phyloP scores from a whole-genome alignment of 2,113 vertebrate genomes.

The Lepisosteus oculatus region DNA sequence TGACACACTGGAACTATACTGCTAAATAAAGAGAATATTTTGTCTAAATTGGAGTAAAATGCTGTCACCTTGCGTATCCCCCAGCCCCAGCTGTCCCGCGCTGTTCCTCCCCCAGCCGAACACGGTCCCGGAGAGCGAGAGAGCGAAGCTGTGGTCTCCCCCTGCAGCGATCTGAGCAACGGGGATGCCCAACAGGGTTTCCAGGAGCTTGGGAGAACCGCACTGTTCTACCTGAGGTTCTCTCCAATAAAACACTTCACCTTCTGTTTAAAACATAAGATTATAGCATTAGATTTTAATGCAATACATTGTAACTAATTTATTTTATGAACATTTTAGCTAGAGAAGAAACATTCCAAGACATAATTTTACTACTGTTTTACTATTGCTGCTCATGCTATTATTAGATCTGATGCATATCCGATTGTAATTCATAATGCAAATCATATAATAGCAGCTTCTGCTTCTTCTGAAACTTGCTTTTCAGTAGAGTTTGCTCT shows the following conservation, averaged over 20 bases:
- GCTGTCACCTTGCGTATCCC: constrained; percentile 49
- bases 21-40: no score
- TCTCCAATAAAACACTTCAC: constrained; percentile 63
- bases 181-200: constrained; percentile 39
- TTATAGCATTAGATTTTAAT: not conserved
- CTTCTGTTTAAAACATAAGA: constrained; percentile 45
- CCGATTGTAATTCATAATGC: no score
- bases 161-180: constrained; percentile 64
- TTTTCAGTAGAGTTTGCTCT: no score
- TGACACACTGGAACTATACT: no score
- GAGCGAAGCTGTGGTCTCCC: constrained; percentile 52
- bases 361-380: no score
- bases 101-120: constrained; percentile 70
- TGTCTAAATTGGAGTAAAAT: not conserved
- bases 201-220: rapidly evolving
- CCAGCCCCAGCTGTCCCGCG: constrained; percentile 67
- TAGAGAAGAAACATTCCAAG: no score
- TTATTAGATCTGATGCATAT: no score
- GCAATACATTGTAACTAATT: no score
- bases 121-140: constrained; percentile 65
- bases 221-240: constrained; percentile 49
- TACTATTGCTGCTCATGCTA: no score
- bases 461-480: no score
- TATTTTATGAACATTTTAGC: no score
- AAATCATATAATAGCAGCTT: no score